These are phyloP conservation scores for Falco columbarius DNA, from an alignment of 2,797 vertebrate species.

Conservation along the genomic window DNA sequence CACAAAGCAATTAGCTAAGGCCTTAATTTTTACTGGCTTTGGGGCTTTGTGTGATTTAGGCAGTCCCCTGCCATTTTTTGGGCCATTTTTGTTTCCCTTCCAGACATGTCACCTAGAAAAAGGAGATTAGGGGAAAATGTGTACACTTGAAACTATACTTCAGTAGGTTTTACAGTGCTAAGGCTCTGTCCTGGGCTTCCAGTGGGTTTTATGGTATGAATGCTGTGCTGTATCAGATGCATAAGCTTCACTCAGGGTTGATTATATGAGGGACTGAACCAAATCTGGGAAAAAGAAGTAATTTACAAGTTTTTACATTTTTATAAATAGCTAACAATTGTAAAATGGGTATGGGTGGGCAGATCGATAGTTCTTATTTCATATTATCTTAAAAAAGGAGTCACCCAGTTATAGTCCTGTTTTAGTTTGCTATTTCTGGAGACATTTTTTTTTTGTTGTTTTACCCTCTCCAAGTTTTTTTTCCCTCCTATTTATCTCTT, in stretches of 20 bases:
- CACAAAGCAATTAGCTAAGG: neutral
- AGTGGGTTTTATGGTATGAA: neutral
- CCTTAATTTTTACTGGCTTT: neutral
- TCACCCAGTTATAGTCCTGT: neutral
- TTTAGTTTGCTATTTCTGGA: neutral
- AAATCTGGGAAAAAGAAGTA: neutral
- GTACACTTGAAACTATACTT: neutral
- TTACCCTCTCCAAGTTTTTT: neutral
- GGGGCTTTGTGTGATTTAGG: neutral
- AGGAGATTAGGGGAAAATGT: neutral
- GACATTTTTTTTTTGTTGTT: neutral
- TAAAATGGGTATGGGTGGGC: fast-evolving
- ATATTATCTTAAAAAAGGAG: neutral
- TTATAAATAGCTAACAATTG: neutral
- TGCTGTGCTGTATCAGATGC: neutral
- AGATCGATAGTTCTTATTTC: neutral
- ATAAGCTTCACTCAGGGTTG: neutral
- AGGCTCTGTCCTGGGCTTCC: neutral
- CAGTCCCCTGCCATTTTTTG: neutral
- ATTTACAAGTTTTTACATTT: neutral
- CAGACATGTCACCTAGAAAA: neutral
- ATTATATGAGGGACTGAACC: neutral
- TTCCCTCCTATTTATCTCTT: neutral
- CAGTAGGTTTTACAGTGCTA: neutral
- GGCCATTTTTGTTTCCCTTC: neutral